phyloP scores from a whole-genome alignment of 2,888 invertebrate genomes.

The Oscheius sp. region DNA sequence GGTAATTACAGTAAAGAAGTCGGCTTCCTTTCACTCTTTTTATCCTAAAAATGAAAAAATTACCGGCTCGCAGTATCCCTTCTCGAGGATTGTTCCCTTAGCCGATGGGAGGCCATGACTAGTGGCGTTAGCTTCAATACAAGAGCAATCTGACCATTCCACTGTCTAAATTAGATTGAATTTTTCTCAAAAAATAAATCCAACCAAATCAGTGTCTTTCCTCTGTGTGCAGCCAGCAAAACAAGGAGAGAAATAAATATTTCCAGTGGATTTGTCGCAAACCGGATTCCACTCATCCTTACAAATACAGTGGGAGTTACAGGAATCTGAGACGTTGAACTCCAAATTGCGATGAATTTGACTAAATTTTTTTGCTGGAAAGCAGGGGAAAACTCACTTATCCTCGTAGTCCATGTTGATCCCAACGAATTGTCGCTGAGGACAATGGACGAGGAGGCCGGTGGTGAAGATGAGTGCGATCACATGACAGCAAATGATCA shows the following conservation, averaged over 20 bases:
- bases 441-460: conserved; percentile 66
- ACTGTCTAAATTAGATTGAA: neutral
- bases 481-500: conserved; percentile 67
- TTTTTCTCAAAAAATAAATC: neutral
- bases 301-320: conserved; percentile 61
- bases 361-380: neutral
- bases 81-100: neutral
- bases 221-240: conserved; percentile 63
- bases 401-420: conserved; percentile 65
- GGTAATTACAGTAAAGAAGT: too few species aligned
- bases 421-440: conserved; percentile 67
- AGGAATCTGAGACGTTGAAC: conserved; percentile 30
- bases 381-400: conserved; percentile 34
- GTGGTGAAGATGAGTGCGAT: conserved; percentile 61
- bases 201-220: conserved; percentile 31
- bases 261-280: conserved; percentile 52
- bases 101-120: conserved; percentile 31
- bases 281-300: conserved; percentile 66
- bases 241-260: conserved; percentile 67
- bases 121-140: conserved; percentile 38
- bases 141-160: conserved; percentile 43
- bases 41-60: neutral
- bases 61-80: conserved; percentile 27
- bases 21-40: too few species aligned
- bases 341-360: conserved; percentile 10